Base-by-base conservation (phyloP, 2,113 vertebrate genomes). In the Vidua macroura region DNA sequence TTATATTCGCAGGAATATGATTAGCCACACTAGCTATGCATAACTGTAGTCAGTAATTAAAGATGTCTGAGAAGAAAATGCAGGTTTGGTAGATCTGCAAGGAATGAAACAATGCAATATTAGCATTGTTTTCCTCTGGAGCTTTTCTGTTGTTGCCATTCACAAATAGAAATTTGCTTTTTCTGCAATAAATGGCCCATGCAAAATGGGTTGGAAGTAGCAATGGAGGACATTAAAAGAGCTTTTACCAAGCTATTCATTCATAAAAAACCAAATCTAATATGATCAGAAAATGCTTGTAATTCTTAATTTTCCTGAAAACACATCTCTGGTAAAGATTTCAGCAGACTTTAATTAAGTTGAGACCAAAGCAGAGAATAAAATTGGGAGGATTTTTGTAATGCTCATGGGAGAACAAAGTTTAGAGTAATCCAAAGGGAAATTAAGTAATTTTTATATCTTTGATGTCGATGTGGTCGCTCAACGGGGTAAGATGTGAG, bases 161-260 rank as follows among this genome's bases (percentile, higher is more conserved):
- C 60, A n/a, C 33, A 81, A 46, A 83, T 25, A 92, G 76, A 94
- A 89, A 86, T 88, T 86, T 84, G 4, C 16, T 80, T 72, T 85
- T 90, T 81, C 74, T 79, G 30, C 69, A 93, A 84, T 68, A 94
- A 92, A 94, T 92, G 81, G 31, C 66, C 83, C 88, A 68, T 96
- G 83, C 24, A 90, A 91, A 88, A 91, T 84, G 48, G 11, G 44
- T 67, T 91, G 56, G 60, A 95, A 80, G 15, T 81, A 56, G 16
- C 68, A 93, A 33, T 48, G 76, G 39, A 64, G 25, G 37, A 67
- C 43, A 93, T 85, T 84, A 83, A 92, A 94, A 83, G 43, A 92
- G 22, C 73, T 78, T 35, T 82, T 93, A 64, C 25, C 19, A 86
- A 85, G 37, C 83, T 95, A 82, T 79, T 73, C 49, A 83, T 96